These are phyloP conservation scores for Acromyrmex charruanus DNA, from an alignment of 1,140 invertebrate species.

Conservation along the genomic window DNA sequence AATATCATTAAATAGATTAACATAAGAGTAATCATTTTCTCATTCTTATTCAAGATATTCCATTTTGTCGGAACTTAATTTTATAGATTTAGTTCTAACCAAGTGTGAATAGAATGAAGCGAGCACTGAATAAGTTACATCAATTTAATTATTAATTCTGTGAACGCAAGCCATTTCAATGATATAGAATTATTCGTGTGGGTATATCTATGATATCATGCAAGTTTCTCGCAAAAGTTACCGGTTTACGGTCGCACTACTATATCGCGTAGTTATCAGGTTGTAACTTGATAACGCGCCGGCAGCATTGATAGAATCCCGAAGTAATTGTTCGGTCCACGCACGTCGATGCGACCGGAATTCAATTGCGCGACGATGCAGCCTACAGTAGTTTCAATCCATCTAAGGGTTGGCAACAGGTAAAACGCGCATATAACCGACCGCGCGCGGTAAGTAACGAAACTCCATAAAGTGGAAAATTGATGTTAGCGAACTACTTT, in stretches of 20 bases:
- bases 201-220: not conserved
- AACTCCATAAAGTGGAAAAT: slow-evolving; percentile 61
- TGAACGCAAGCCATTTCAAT: slow-evolving; percentile 32
- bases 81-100: not conserved
- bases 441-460: slow-evolving; percentile 48
- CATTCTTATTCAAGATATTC: not conserved
- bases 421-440: slow-evolving; percentile 29
- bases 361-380: slow-evolving; percentile 35
- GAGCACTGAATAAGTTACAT: slow-evolving; percentile 9
- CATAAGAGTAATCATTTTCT: not conserved
- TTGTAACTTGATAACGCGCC: slow-evolving; percentile 47
- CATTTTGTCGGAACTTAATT: not conserved
- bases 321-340: slow-evolving; percentile 58
- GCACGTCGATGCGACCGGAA: slow-evolving; percentile 45
- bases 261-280: slow-evolving; percentile 23
- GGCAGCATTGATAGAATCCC: slow-evolving; percentile 35
- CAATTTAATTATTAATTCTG: slow-evolving; percentile 51
- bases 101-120: not conserved
- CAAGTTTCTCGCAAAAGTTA: slow-evolving; percentile 32
- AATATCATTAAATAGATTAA: not conserved
- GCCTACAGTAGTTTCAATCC: slow-evolving; percentile 35
- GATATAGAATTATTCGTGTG: slow-evolving; percentile 16
- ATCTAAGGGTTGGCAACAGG: slow-evolving; percentile 55
- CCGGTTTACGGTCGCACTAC: slow-evolving; percentile 10
- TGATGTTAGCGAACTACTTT: slow-evolving; percentile 57